Conservation (phyloP, 2,113 vertebrate genomes). For the Corydoras maculifer region DNA sequence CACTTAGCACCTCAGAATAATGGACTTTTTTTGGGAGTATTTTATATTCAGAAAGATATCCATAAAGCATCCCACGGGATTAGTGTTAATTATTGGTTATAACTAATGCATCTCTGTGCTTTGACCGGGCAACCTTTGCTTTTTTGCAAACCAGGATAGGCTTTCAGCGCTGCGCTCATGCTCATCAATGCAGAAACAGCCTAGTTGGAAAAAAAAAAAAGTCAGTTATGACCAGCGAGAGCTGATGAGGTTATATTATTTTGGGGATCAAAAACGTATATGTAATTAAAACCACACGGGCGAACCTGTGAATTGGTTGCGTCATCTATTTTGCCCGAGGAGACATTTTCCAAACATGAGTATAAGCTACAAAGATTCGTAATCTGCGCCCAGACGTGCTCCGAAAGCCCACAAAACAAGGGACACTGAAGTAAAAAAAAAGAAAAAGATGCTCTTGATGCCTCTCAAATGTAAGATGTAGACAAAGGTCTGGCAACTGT, state of each 20-base stretch:
- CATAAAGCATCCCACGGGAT: conserved; percentile 62
- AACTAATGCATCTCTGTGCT: conserved; percentile 66
- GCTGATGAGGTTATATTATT: not conserved
- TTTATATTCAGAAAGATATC: conserved; percentile 48
- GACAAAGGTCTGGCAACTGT: conserved; percentile 59
- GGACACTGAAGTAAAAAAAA: conserved; percentile 9
- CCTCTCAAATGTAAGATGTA: conserved; percentile 44
- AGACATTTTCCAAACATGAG: conserved; percentile 24
- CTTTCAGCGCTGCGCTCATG: conserved; percentile 40
- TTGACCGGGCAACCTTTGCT: conserved; percentile 54
- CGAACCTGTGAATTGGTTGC: not conserved
- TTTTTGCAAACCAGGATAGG: conserved; percentile 54
- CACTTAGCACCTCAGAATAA: conserved; percentile 21
- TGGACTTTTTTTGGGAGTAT: conserved; percentile 3
- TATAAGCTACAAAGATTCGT: conserved; percentile 38
- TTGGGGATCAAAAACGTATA: conserved; percentile 8
- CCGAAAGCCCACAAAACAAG: conserved; percentile 32
- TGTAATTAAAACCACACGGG: conserved; percentile 2
- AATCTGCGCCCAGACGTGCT: conserved; percentile 27
- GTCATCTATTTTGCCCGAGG: conserved; percentile 28
- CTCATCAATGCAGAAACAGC: conserved; percentile 22
- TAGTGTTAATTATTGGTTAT: conserved; percentile 69
- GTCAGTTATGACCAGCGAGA: not conserved
- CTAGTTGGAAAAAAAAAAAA: not conserved
- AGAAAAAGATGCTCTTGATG: conserved; percentile 41